Evolutionary conservation across 2,888 invertebrate species (phyloP).

Genomic region (Rhingia rostrata): DNA sequence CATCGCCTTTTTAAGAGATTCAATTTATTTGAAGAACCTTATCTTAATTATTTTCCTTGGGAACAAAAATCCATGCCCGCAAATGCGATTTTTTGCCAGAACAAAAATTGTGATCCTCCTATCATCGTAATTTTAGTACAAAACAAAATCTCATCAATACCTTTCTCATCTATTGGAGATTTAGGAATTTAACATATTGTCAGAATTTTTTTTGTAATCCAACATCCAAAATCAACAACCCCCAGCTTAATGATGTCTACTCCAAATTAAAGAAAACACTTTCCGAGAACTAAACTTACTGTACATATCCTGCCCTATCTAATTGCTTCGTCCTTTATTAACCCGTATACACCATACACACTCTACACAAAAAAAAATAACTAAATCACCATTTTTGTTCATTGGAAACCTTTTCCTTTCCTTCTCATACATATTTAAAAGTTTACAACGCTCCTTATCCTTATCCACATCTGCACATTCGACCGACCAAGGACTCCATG

Average conservation of each 20-base stretch:
- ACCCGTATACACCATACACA: constrained; percentile 29
- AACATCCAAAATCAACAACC: constrained; percentile 9
- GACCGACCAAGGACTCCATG: constrained; percentile 57
- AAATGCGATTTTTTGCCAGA: too few species aligned
- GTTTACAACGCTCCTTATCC: constrained; percentile 69
- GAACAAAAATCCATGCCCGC: too few species aligned
- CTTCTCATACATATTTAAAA: constrained; percentile 69
- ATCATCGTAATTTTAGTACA: too few species aligned
- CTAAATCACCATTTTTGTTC: constrained; percentile 60
- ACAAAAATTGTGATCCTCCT: too few species aligned
- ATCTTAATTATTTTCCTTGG: too few species aligned
- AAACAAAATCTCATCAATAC: too few species aligned
- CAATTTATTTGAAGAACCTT: too few species aligned
- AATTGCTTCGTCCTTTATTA: constrained; percentile 71
- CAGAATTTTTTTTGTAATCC: not conserved
- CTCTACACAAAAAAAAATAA: constrained; percentile 15
- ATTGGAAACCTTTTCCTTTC: constrained; percentile 51
- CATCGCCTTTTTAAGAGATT: too few species aligned
- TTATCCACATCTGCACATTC: constrained; percentile 73
- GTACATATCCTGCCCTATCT: constrained; percentile 47
- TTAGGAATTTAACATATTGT: not conserved
- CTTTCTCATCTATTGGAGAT: too few species aligned
- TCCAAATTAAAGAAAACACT: constrained; percentile 31
- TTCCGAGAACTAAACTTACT: constrained; percentile 36
- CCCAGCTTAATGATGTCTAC: constrained; percentile 47